A percentile compares a stretch with the other conserved stretches of the same genome.
Conservation (phyloP, 2,797 vertebrate species). For the Pseudomugil tenellus region DNA sequence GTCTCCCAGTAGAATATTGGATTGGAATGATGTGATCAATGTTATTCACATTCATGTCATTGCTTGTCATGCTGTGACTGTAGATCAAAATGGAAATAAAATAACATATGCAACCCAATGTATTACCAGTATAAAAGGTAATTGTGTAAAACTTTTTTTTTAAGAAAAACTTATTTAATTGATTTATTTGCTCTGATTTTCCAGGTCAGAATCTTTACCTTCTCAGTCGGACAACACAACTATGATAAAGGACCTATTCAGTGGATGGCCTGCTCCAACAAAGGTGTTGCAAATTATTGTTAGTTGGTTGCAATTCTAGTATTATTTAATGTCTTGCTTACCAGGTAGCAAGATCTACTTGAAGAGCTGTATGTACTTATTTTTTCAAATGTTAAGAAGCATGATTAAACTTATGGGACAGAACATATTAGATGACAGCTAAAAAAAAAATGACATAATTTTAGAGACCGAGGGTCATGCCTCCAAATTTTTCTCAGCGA, state of each 20-base stretch:
- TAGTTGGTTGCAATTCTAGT: not conserved
- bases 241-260: slow-evolving; percentile 98
- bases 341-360: not conserved
- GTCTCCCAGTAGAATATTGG: not conserved
- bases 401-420: not conserved
- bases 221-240: slow-evolving; percentile 99
- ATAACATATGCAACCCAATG: not conserved
- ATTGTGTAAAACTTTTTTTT: not conserved
- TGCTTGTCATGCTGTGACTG: not conserved
- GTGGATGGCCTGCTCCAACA: slow-evolving; percentile 99
- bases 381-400: not conserved
- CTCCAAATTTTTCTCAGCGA: too few relatives aligned
- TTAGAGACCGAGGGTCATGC: too few relatives aligned
- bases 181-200: not conserved
- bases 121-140: not conserved
- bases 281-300: slow-evolving; percentile 80
- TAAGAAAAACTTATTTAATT: not conserved
- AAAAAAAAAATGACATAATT: not conserved
- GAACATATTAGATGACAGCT: not conserved
- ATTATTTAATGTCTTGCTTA: not conserved
- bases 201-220: slow-evolving; percentile 97
- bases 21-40: not conserved
- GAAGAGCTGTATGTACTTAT: not conserved
- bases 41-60: not conserved
- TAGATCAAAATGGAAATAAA: not conserved